These are phyloP conservation scores for Lithophane leautieri DNA, from an alignment of 2,888 invertebrate species.

Conservation along the genomic window DNA sequence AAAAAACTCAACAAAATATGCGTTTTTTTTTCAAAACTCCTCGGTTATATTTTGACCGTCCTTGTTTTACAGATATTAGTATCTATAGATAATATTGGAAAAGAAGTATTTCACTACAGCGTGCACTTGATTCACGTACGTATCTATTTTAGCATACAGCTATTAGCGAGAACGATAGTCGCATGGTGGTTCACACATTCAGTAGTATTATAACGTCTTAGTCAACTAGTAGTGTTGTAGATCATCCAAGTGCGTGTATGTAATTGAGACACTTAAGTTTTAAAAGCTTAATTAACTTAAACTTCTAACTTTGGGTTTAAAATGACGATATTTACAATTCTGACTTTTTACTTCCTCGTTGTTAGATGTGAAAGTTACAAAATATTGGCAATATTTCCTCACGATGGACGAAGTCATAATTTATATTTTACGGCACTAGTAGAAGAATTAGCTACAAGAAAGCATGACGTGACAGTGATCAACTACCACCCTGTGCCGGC, in stretches of 20 bases:
- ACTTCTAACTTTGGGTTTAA: not conserved
- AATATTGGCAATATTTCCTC: slow-evolving; percentile 73
- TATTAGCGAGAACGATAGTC: not conserved
- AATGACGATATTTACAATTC: slow-evolving; percentile 29
- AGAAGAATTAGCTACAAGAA: slow-evolving; percentile 72
- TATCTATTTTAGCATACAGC: slow-evolving; percentile 3
- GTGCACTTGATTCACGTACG: not conserved
- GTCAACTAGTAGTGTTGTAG: slow-evolving; percentile 26
- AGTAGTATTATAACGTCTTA: slow-evolving; percentile 29
- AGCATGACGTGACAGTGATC: slow-evolving; percentile 77
- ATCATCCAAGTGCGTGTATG: not conserved
- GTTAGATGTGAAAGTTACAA: slow-evolving; percentile 57
- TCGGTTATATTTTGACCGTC: too few species aligned
- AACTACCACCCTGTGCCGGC: slow-evolving; percentile 76
- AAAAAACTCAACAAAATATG: too few species aligned
- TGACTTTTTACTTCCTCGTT: slow-evolving; percentile 26
- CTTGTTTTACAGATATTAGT: too few species aligned
- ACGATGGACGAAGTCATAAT: slow-evolving; percentile 74
- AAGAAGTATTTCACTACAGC: not conserved
- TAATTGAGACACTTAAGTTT: not conserved
- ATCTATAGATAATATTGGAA: not conserved
- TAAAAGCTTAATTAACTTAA: not conserved
- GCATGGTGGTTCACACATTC: not conserved
- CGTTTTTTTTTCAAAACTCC: too few species aligned
- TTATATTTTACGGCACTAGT: slow-evolving; percentile 60